Evolutionary conservation across 2,888 invertebrate species (phyloP).

Genomic region (Alloplasta piceator): DNA sequence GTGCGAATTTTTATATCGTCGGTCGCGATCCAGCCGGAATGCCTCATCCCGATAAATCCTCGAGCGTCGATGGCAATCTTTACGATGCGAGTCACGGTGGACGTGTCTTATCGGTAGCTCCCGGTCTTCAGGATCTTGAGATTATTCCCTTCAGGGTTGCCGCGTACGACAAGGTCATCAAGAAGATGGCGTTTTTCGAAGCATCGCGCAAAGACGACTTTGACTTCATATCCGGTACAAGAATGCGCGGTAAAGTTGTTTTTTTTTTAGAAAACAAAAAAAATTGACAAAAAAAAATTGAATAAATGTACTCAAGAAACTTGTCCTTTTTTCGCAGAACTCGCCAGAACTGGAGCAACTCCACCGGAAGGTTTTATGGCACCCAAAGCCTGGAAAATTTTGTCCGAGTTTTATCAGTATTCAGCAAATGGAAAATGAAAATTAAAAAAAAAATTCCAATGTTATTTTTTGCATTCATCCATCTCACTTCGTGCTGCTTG

Average conservation of each 20-base stretch:
- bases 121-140: conserved; percentile 96
- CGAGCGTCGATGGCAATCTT: conserved; percentile 91
- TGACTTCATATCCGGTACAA: conserved; percentile 98
- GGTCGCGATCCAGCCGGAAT: conserved; percentile 99
- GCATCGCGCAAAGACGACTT: conserved; percentile 95
- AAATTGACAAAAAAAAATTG: background rate
- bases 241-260: conserved; percentile 90
- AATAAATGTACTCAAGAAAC: background rate
- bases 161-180: conserved; percentile 94
- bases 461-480: too few species aligned
- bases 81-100: conserved; percentile 97
- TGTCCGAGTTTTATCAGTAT: conserved; percentile 93
- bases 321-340: conserved; percentile 80
- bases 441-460: background rate
- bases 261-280: conserved; percentile 8
- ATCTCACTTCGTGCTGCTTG: too few species aligned
- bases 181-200: conserved; percentile 97
- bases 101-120: conserved; percentile 95
- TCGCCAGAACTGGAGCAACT: conserved; percentile 92
- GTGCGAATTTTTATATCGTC: conserved; percentile 99
- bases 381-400: conserved; percentile 95
- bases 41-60: conserved; percentile 92
- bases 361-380: conserved; percentile 99
- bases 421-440: conserved; percentile 42
- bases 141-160: conserved; percentile 99